phyloP scores from a whole-genome alignment of 2,797 vertebrate species.

The Sarcophilus harrisii region DNA sequence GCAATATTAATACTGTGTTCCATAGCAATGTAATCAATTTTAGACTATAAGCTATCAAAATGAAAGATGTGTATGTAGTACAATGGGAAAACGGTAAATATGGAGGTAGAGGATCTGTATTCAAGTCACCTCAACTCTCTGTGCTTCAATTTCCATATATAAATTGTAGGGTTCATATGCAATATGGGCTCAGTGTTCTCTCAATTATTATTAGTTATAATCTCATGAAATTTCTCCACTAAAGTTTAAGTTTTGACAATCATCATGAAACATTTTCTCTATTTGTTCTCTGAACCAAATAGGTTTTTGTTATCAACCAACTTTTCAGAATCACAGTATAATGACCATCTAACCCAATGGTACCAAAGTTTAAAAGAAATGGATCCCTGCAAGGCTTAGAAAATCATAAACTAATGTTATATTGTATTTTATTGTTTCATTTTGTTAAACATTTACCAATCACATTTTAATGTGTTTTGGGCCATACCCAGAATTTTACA shows the following conservation, averaged over 20 bases:
- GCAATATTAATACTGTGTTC: neutral
- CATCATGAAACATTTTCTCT: neutral
- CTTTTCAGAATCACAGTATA: neutral
- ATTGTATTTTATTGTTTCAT: no score
- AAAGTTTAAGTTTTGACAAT: neutral
- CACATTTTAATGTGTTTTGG: no score
- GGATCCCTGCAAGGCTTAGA: no score
- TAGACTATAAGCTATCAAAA: neutral
- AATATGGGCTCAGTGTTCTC: neutral
- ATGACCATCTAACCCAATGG: neutral
- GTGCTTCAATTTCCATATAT: neutral
- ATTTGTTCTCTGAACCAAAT: neutral
- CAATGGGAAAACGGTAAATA: neutral
- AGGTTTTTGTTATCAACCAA: neutral
- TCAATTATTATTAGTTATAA: neutral
- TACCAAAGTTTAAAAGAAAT: neutral
- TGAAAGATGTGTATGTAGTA: neutral
- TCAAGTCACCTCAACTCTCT: neutral
- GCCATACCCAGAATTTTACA: no score
- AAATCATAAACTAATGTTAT: no score
- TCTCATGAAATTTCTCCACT: neutral
- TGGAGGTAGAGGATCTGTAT: neutral
- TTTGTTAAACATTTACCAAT: no score
- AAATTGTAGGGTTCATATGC: neutral
- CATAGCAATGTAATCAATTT: neutral